A percentile compares a stretch with the other conserved stretches of the same genome.
Evolutionary conservation across 2,797 vertebrate genomes (phyloP).

Genomic region (Tapera naevia): DNA sequence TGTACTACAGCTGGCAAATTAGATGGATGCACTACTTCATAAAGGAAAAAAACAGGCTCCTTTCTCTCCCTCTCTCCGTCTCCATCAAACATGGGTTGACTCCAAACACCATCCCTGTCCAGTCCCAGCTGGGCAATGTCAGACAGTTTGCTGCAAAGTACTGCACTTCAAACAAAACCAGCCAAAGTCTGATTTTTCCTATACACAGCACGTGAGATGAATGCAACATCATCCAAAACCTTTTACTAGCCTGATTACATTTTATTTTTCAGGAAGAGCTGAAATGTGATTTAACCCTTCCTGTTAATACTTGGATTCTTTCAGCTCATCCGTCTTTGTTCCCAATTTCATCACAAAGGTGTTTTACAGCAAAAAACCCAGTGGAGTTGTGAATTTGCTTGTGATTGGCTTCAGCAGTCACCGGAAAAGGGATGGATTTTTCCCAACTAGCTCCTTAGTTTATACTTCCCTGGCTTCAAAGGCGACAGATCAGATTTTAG

Average conservation of each 20-base stretch:
- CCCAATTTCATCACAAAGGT: rapidly evolving
- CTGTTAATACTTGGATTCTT: background rate
- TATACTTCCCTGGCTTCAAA: conserved; percentile 6
- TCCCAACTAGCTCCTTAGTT: background rate
- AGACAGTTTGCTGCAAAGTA: too few relatives aligned
- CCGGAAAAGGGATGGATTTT: conserved; percentile 6
- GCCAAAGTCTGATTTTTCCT: background rate
- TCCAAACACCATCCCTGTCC: too few relatives aligned
- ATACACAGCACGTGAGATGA: background rate
- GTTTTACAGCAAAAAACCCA: background rate
- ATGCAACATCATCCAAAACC: background rate
- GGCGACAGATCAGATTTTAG: conserved; percentile 11
- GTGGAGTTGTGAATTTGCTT: background rate
- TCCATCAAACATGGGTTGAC: conserved; percentile 20
- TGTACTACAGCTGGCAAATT: conserved; percentile 14
- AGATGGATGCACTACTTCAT: background rate
- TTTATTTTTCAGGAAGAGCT: background rate
- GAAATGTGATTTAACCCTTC: conserved; percentile 44
- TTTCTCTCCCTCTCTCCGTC: background rate
- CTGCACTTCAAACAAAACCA: conserved; percentile 62
- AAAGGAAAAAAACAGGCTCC: conserved; percentile 8
- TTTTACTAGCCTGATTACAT: background rate
- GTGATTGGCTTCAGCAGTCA: background rate
- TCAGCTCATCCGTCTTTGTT: background rate
- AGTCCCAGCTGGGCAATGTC: too few relatives aligned